Conservation (phyloP, 30 jellyfish, hydroid and myxozoan species). For the Clytia hemisphaerica region DNA sequence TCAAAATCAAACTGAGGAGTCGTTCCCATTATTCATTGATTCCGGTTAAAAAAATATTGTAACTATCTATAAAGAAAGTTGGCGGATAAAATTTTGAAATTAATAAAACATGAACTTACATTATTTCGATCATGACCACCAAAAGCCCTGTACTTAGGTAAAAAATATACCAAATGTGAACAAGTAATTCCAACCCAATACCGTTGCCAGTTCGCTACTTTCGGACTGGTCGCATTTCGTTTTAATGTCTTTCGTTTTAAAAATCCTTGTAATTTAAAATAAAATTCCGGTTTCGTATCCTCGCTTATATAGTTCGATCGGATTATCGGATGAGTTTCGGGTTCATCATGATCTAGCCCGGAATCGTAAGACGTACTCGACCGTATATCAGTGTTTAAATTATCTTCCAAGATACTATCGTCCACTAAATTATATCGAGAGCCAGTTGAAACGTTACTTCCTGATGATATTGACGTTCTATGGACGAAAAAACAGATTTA, state of each 20-base stretch:
- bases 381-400: constrained; percentile 36
- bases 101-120: constrained; percentile 28
- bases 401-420: constrained; percentile 71
- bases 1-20: too few species aligned
- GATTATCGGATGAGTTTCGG: constrained; percentile 66
- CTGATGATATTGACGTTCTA: too few species aligned
- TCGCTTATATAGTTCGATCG: too few species aligned
- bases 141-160: constrained; percentile 84
- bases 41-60: too few species aligned
- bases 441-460: constrained; percentile 5
- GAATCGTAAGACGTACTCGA: constrained; percentile 73
- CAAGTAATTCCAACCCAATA: constrained; percentile 96
- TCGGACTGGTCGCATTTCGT: constrained; percentile 76
- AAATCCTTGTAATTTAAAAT: constrained; percentile 84
- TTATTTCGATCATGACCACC: constrained; percentile 95
- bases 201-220: constrained; percentile 95
- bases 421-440: constrained; percentile 43
- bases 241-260: constrained; percentile 75
- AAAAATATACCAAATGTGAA: constrained; percentile 73
- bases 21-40: too few species aligned
- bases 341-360: constrained; percentile 81
- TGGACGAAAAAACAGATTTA: too few species aligned
- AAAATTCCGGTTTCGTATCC: constrained; percentile 67
- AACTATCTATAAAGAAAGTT: too few species aligned
- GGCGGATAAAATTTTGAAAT: background rate